phyloP scores from a whole-genome alignment of 2,113 vertebrate genomes.

The Ondatra zibethicus region DNA sequence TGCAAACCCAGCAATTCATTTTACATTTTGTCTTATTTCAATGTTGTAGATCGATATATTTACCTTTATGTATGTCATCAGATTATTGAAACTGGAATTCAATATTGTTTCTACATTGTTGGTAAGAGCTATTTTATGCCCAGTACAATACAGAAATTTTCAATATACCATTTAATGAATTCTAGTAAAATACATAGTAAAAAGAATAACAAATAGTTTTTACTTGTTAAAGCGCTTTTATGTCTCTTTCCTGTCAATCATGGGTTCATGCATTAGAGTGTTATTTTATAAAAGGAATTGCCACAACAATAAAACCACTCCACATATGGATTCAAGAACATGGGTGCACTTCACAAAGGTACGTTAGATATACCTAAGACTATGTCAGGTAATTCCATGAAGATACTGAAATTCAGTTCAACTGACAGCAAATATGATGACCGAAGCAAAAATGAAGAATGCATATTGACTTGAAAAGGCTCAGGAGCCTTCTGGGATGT shows the following conservation, averaged over 20 bases:
- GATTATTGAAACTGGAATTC: neutral
- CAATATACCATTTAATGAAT: neutral
- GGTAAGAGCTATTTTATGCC: neutral
- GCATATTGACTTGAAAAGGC: neutral
- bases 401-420: neutral
- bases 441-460: neutral
- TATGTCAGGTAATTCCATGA: neutral
- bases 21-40: neutral
- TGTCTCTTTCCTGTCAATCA: neutral
- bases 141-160: neutral
- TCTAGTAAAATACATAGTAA: neutral
- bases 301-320: neutral
- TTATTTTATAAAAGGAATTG: neutral
- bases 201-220: neutral
- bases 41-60: neutral
- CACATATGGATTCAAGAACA: neutral
- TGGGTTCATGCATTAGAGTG: neutral
- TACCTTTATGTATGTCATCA: neutral
- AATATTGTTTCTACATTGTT: neutral
- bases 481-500: neutral
- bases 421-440: neutral
- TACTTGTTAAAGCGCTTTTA: neutral
- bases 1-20: neutral
- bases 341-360: neutral
- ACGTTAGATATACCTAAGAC: neutral